A percentile compares a stretch with the other conserved stretches of the same genome.
These are phyloP conservation scores for Laterallus jamaicensis DNA, from an alignment of 2,113 vertebrate species.

Conservation along the genomic window DNA sequence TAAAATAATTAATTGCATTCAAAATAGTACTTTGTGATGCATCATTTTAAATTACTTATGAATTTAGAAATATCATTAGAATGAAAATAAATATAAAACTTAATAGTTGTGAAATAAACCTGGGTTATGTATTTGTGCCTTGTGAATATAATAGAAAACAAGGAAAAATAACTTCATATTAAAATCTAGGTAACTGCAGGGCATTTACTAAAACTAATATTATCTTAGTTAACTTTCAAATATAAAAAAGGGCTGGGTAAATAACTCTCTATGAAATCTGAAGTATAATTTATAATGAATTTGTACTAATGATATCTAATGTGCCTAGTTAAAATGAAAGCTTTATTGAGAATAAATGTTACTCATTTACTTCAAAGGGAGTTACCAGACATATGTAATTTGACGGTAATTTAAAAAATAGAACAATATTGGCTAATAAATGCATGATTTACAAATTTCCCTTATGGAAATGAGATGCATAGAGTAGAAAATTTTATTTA, in stretches of 20 bases:
- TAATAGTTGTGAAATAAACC: slow-evolving; percentile 58
- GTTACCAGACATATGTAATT: slow-evolving; percentile 67
- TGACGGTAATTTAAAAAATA: slow-evolving; percentile 71
- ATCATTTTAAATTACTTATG: slow-evolving; percentile 63
- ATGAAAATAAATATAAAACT: slow-evolving; percentile 49
- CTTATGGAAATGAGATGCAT: slow-evolving; percentile 19
- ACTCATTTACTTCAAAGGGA: slow-evolving; percentile 77
- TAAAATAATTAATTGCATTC: slow-evolving; percentile 63
- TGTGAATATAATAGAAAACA: slow-evolving; percentile 63
- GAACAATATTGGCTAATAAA: slow-evolving; percentile 66
- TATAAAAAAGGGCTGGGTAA: slow-evolving; percentile 68
- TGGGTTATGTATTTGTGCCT: slow-evolving; percentile 49
- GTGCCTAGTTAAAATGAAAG: slow-evolving; percentile 71
- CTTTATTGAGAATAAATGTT: slow-evolving; percentile 78
- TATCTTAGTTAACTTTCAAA: slow-evolving; percentile 76
- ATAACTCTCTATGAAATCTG: slow-evolving; percentile 74
- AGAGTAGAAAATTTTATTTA: slow-evolving; percentile 6
- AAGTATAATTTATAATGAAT: slow-evolving; percentile 78
- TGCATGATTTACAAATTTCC: slow-evolving; percentile 58
- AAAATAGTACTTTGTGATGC: slow-evolving; percentile 56
- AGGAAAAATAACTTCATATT: slow-evolving; percentile 50
- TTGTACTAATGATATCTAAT: slow-evolving; percentile 79
- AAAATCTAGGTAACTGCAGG: slow-evolving; percentile 64
- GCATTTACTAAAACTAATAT: slow-evolving; percentile 76
- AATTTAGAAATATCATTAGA: slow-evolving; percentile 61